Conservation (phyloP, 2,888 invertebrate species). For the Camponotus fellah region DNA sequence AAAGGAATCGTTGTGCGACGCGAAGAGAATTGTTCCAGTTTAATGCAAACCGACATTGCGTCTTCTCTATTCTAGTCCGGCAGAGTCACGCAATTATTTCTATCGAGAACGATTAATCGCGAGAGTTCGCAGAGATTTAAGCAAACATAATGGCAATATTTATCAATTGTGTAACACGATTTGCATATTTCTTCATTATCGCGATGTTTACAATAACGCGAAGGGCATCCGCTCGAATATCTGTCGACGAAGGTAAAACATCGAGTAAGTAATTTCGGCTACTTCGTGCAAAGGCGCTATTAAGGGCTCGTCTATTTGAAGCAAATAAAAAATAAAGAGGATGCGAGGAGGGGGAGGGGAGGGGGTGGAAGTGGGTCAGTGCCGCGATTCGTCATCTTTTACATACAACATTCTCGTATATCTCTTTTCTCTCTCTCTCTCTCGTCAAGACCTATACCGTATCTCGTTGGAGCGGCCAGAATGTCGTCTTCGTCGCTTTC, state of each 20-base stretch:
- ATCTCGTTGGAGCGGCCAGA: slow-evolving; percentile 67
- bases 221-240: not conserved
- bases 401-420: slow-evolving; percentile 53
- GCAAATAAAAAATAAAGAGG: not conserved
- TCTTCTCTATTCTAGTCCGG: not conserved
- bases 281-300: slow-evolving; percentile 11
- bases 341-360: slow-evolving; percentile 11
- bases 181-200: not conserved
- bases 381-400: slow-evolving; percentile 69
- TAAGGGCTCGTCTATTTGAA: slow-evolving; percentile 23
- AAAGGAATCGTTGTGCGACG: not conserved
- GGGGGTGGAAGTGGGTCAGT: slow-evolving; percentile 77
- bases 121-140: not conserved
- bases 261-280: not conserved
- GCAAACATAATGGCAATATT: not conserved
- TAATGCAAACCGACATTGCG: not conserved
- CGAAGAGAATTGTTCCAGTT: not conserved
- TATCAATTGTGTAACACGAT: not conserved
- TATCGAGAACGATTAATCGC: not conserved
- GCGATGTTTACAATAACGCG: not conserved
- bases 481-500: slow-evolving; percentile 74
- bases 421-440: slow-evolving; percentile 47
- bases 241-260: not conserved
- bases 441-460: slow-evolving; percentile 27
- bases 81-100: not conserved